Conservation (phyloP, 2,797 vertebrate species). For the Enteromius anoplus region DNA sequence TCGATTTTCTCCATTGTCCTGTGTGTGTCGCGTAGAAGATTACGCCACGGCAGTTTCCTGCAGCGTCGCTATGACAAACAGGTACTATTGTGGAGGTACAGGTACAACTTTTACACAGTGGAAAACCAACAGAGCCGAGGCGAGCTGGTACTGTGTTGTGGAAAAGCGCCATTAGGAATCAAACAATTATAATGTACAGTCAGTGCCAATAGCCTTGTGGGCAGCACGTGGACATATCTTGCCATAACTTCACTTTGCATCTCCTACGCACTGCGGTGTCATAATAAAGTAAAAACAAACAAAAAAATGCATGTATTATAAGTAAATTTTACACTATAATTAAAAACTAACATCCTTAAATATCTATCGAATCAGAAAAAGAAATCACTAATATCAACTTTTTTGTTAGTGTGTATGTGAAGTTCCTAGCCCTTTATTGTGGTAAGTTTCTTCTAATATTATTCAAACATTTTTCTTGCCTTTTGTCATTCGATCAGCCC, state of each 20-base stretch:
- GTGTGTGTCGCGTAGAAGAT: no score
- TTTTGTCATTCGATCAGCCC: conserved; percentile 78
- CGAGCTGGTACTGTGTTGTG: no score
- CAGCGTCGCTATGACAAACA: no score
- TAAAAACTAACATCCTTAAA: background rate
- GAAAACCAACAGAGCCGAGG: no score
- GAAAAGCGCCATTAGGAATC: no score
- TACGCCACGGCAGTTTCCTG: no score
- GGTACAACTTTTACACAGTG: no score
- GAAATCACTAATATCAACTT: background rate
- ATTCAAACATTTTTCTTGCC: background rate
- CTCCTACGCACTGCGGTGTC: background rate
- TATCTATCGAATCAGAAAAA: background rate
- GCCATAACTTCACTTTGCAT: background rate
- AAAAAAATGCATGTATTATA: background rate
- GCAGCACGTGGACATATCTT: no score
- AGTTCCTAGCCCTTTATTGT: conserved; percentile 37
- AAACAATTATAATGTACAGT: background rate
- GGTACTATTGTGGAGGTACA: no score
- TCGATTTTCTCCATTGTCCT: no score
- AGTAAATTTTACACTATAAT: background rate
- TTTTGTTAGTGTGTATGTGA: background rate
- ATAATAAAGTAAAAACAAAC: background rate
- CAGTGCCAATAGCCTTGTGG: no score
- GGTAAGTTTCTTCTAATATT: background rate